Evolutionary conservation across 92 coral and sea anemone genomes (phyloP).

Genomic region (Micromussa lordhowensis): DNA sequence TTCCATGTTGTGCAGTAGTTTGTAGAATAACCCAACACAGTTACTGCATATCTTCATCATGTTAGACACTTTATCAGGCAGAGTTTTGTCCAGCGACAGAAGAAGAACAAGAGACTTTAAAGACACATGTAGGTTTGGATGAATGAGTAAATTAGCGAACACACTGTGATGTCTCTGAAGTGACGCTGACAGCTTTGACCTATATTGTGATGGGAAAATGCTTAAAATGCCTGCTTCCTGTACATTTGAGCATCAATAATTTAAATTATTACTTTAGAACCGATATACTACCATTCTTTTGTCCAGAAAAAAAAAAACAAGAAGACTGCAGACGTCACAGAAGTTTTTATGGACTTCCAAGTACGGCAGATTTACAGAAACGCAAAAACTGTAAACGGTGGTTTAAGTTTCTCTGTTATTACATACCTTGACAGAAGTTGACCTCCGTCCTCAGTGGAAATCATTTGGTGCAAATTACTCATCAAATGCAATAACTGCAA

Average conservation of each 20-base stretch:
- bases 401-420: no score
- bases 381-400: not conserved
- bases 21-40: constrained; percentile 63
- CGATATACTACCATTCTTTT: no score
- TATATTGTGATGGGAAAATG: not conserved
- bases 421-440: constrained; percentile 58
- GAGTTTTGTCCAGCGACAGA: constrained; percentile 45
- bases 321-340: no score
- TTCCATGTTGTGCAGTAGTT: constrained; percentile 47
- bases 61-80: constrained; percentile 47
- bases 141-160: constrained; percentile 39
- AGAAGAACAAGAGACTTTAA: constrained; percentile 47
- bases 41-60: constrained; percentile 51
- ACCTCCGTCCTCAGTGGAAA: constrained; percentile 32
- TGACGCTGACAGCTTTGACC: constrained; percentile 51
- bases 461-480: constrained; percentile 49
- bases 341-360: not conserved
- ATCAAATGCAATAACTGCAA: constrained; percentile 49
- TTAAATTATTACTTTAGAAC: no score
- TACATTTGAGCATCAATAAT: not conserved
- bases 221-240: not conserved
- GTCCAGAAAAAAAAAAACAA: not conserved
- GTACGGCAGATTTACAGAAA: not conserved
- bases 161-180: constrained; percentile 50
- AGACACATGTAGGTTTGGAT: constrained; percentile 45